Base-by-base conservation (phyloP, 1,140 invertebrate species). In the Drosophila quadrilineata region DNA sequence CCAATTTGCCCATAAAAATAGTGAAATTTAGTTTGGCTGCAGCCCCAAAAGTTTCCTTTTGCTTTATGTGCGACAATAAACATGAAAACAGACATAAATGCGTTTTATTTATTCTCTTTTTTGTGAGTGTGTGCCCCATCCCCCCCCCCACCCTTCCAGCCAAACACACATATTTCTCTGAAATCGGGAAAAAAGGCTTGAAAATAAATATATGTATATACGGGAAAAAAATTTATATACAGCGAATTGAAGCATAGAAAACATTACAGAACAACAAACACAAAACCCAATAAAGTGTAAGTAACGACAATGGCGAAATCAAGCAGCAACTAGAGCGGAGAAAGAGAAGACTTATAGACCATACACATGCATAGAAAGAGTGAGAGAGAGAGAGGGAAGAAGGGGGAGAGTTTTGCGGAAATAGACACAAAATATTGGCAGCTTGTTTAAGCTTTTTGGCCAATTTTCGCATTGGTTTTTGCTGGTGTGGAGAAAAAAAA, bases 51-150 rank as follows among this genome's bases (percentile, higher is more conserved):
- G 49, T 28, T 53, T 52, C 33, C 35, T 38, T 40, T 36, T 63
- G 74, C 79, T 85, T 79, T 86, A 85, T 85, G 79, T 85, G 79
- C 79, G 71, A 79, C 79, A 85, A 85, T 85, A 86, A 85, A 85
- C 79, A 85, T 85, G 74, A 86, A 85, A 71, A 77, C 64, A 77
- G 77, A 67, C 79, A 84, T 84, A 77, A 77, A 85, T 84, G 77
- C 75, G 54, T 73, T 77, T 82, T 72, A 49, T 63, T 67, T 53
- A 28, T 9, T 41, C 40, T 53, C 21, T 40, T 56, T 24, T 26
- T 54, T 40, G 33, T 19, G 21, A 19, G 31, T 46, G 0, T 5
- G 1, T 6, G 14, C 6, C 12, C 10, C 9, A 12, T 36, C 17
- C 43, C 6, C 28, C 24, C 9, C 4, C 48, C 9, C 26, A 12